A percentile compares a stretch with the other conserved stretches of the same genome.
phyloP scores from a whole-genome alignment of 2,888 invertebrate species.

The Drosophila robusta region DNA sequence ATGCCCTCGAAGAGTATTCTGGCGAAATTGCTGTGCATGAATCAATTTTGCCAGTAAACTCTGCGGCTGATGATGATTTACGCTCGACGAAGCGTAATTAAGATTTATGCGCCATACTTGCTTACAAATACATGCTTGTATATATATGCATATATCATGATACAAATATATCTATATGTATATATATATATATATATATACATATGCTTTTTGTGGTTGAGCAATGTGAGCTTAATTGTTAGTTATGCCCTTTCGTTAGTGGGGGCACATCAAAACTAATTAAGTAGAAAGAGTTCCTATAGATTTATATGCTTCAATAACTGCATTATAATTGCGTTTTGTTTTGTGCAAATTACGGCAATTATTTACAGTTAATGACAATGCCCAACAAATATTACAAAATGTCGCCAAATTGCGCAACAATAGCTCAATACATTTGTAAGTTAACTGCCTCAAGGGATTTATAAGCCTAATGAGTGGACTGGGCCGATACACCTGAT shows the following conservation, averaged over 20 bases:
- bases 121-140: slow-evolving; percentile 42
- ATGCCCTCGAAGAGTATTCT: slow-evolving; percentile 33
- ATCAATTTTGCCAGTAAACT: slow-evolving; percentile 63
- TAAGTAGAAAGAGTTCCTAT: slow-evolving; percentile 74
- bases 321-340: slow-evolving; percentile 56
- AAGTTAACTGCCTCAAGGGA: slow-evolving; percentile 1
- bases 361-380: slow-evolving; percentile 79
- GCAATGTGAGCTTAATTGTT: slow-evolving; percentile 70
- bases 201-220: slow-evolving; percentile 36
- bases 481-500: slow-evolving; percentile 2
- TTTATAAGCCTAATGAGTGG: slow-evolving; percentile 20
- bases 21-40: slow-evolving; percentile 55
- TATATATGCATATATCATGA: slow-evolving; percentile 1
- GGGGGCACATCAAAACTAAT: slow-evolving; percentile 72
- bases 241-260: slow-evolving; percentile 67
- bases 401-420: slow-evolving; percentile 34
- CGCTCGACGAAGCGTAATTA: slow-evolving; percentile 79
- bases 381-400: slow-evolving; percentile 36
- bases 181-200: slow-evolving; percentile 6
- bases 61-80: slow-evolving; percentile 78
- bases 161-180: not conserved
- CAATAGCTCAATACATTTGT: slow-evolving; percentile 29
- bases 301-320: slow-evolving; percentile 69
- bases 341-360: slow-evolving; percentile 65
- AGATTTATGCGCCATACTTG: slow-evolving; percentile 71